Conservation (phyloP, 2,113 vertebrate genomes). For the Eleginops maclovinus region DNA sequence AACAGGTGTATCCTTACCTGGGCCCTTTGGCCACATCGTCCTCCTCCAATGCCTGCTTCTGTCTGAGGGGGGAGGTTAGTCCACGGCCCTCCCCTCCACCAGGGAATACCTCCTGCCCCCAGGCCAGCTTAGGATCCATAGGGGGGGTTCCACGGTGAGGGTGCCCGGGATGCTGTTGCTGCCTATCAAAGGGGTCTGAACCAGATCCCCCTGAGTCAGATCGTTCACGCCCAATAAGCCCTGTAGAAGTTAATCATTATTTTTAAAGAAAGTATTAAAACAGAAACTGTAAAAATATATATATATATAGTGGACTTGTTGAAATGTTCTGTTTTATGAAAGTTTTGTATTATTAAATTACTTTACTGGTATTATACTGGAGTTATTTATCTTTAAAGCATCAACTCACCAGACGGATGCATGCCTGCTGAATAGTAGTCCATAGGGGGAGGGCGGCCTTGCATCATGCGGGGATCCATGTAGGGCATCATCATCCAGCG, state of each 20-base stretch:
- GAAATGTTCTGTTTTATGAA: background rate
- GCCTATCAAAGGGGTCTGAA: conserved; percentile 92
- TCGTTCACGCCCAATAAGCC: conserved; percentile 90
- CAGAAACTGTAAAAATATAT: background rate
- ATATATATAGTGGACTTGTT: background rate
- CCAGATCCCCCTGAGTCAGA: conserved; percentile 93
- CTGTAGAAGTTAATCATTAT: conserved; percentile 68
- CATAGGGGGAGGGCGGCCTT: conserved; percentile 90
- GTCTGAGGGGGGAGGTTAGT: conserved; percentile 86
- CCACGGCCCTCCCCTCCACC: conserved; percentile 81
- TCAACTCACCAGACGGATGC: conserved; percentile 88
- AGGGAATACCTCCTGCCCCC: conserved; percentile 90
- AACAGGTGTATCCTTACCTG: conserved; percentile 77
- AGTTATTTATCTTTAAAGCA: background rate
- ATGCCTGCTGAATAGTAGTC: conserved; percentile 91
- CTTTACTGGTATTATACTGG: background rate
- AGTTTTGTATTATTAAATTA: background rate
- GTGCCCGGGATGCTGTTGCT: conserved; percentile 84
- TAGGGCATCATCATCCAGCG: conserved; percentile 98
- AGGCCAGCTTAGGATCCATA: conserved; percentile 91
- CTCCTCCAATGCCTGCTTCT: conserved; percentile 84
- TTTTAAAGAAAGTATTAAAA: background rate
- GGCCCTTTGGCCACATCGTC: conserved; percentile 88
- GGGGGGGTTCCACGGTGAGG: conserved; percentile 91
- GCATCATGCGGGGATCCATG: conserved; percentile 93